Base-by-base conservation (phyloP, 2,888 invertebrate genomes). In the Iselma pallidipennis region DNA sequence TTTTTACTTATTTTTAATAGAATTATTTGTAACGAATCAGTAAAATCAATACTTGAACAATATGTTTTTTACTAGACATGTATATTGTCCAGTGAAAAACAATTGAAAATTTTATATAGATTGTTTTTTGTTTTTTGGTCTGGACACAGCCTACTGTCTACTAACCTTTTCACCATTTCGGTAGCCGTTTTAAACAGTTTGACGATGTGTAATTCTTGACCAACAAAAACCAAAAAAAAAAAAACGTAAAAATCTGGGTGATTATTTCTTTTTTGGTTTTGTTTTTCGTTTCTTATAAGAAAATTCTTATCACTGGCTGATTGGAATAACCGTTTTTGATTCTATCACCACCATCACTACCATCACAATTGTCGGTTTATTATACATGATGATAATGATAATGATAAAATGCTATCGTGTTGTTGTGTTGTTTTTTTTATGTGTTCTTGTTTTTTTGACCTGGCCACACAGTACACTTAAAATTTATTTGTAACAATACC, bases 131-230 rank as follows among this genome's bases (percentile, higher is more conserved):
- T 25, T 25, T 25, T 25, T 25, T 25, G 3, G 6, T 25, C 6
- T 25, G 6, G 3, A 25, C 6, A 4, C 4, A 25, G 25, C n/a
- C n/a, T n/a, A 25, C n/a, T n/a, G 3, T 9, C 23, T 59, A 75
- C 78, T 68, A 68, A 81, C 81, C 81, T 80, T 78, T 82, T 82
- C 65, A 82, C 81, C 81, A 82, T 82, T 72, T 80, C 80, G 77
- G 80, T 74, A 76, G 80, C 80, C 79, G 79, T 81, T 73, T 77
- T 81, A 76, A 77, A 78, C 77, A 78, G 76, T 74, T 76, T 77
- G 76, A 68, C 68, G 25, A 60, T 33, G 58, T 29, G 45, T n/a
- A n/a, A n/a, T 61, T 14, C n/a, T 53, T 31, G 61, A 62, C 55
- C 55, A 53, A 52, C 53, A 49, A 26, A 59, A 55, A 57, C 45